Conservation (phyloP, 2,888 invertebrate species). For the Deroplatys truncata region DNA sequence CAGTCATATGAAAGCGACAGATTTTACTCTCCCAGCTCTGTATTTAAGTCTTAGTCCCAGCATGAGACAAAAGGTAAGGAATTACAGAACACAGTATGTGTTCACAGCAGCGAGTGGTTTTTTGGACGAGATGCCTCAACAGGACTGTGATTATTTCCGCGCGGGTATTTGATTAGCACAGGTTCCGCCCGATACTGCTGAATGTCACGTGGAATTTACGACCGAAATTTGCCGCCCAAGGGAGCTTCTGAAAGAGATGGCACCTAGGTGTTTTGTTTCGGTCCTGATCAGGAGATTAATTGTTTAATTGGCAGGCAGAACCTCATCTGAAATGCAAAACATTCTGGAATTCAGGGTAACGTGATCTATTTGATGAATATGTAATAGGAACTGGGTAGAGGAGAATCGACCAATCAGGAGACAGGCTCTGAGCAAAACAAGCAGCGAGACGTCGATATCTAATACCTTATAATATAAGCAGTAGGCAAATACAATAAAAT, state of each 20-base stretch:
- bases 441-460: too few species aligned
- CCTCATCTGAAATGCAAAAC: neutral
- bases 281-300: neutral
- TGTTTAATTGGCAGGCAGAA: neutral
- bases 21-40: too few species aligned
- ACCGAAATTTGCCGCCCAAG: neutral
- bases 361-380: neutral
- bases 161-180: neutral
- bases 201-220: neutral
- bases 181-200: neutral
- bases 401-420: neutral
- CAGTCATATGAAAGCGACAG: too few species aligned
- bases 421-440: neutral
- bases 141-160: neutral
- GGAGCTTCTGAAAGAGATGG: neutral
- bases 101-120: too few species aligned
- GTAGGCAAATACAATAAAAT: too few species aligned
- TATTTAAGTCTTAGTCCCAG: too few species aligned
- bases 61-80: too few species aligned
- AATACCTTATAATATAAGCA: too few species aligned
- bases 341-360: neutral
- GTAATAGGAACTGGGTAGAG: neutral
- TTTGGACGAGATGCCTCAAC: too few species aligned
- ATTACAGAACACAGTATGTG: too few species aligned
- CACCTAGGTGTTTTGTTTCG: neutral